Conservation (phyloP, 2,113 vertebrate species). For the Mormoops blainvillei region DNA sequence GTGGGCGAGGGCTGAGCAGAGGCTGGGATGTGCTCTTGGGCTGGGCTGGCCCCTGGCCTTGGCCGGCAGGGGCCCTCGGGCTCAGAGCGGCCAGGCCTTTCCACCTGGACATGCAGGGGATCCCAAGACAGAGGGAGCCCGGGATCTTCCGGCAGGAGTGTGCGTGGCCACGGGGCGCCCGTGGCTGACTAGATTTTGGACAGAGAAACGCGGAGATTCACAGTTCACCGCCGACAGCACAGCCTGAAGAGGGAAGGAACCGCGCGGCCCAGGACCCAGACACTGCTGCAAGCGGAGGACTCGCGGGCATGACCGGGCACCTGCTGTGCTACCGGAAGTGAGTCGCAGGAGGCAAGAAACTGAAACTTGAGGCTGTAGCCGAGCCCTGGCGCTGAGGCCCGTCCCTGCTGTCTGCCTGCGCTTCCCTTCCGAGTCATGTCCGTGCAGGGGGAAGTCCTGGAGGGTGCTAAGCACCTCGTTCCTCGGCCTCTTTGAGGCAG, state of each 20-base stretch:
- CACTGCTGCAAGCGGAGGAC: background rate
- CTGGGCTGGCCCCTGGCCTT: background rate
- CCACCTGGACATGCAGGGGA: background rate
- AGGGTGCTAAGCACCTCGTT: accelerated
- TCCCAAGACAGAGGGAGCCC: accelerated
- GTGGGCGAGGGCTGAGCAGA: background rate
- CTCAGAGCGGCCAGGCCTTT: background rate
- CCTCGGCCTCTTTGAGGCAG: accelerated
- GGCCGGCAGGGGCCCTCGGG: background rate
- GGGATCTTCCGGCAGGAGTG: accelerated
- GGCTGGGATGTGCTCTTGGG: background rate
- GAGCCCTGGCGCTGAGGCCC: background rate
- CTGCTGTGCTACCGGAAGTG: accelerated
- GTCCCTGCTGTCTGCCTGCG: accelerated
- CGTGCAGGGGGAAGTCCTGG: too few species aligned
- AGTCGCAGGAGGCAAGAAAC: background rate
- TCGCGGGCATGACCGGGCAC: accelerated
- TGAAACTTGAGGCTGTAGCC: accelerated
- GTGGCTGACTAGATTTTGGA: accelerated
- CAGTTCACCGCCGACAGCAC: accelerated
- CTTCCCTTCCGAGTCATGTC: background rate
- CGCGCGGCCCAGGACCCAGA: background rate
- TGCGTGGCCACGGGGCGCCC: accelerated
- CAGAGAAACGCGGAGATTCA: background rate
- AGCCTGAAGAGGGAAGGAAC: too few species aligned